A percentile compares a stretch with the other conserved stretches of the same genome.
These are phyloP conservation scores for Gari tellinella DNA, from an alignment of 2,888 invertebrate species.

Conservation along the genomic window DNA sequence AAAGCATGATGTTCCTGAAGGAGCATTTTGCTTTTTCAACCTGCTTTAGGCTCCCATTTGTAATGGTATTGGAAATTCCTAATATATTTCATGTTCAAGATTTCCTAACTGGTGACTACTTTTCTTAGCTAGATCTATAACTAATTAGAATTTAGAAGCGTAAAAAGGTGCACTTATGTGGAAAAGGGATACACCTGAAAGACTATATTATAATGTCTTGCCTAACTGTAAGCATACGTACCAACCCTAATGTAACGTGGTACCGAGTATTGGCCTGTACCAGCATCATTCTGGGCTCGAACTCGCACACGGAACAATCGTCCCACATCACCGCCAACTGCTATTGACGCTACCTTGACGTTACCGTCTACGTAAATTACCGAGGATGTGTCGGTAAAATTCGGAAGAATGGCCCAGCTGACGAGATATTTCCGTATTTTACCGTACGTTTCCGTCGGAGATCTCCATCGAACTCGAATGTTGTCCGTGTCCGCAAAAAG, in stretches of 20 bases:
- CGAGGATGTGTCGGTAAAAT: constrained; percentile 20
- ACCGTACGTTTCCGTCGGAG: constrained; percentile 42
- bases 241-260: constrained; percentile 39
- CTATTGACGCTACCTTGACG: constrained; percentile 28
- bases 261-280: constrained; percentile 28
- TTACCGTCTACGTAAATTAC: constrained; percentile 24
- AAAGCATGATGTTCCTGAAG: too few species aligned
- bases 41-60: too few species aligned
- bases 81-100: too few species aligned
- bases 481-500: constrained; percentile 28
- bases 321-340: constrained; percentile 16
- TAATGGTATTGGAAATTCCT: too few species aligned
- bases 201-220: too few species aligned
- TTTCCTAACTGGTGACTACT: too few species aligned
- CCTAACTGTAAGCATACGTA: too few species aligned
- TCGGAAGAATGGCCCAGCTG: constrained; percentile 36
- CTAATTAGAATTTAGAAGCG: too few species aligned
- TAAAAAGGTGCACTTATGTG: too few species aligned
- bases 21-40: too few species aligned
- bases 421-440: constrained; percentile 36
- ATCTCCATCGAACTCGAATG: constrained; percentile 43
- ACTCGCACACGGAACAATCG: constrained; percentile 37
- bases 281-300: constrained; percentile 30
- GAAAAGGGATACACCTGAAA: too few species aligned
- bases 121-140: too few species aligned